Conservation (phyloP, 2,888 invertebrate species). For the Alviniconcha strummeri region DNA sequence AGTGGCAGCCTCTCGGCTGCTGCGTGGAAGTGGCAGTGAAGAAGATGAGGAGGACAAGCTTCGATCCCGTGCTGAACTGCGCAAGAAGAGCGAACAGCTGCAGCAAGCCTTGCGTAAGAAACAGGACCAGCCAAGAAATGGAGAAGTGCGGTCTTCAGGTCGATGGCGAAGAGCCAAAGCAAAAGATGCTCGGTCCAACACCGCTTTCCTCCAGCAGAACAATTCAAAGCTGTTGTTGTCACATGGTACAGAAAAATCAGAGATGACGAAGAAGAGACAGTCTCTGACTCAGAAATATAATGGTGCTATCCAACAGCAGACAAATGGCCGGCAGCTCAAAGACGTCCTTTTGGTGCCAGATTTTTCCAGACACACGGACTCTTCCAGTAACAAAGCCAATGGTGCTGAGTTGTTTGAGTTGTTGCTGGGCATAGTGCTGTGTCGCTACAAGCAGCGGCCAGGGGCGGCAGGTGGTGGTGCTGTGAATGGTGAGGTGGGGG, state of each 20-base stretch:
- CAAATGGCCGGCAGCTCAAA: constrained; percentile 44
- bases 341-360: constrained; percentile 47
- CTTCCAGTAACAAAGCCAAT: constrained; percentile 43
- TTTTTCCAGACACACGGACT: constrained; percentile 29
- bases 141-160: background rate
- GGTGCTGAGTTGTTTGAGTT: constrained; percentile 59
- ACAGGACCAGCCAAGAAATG: constrained; percentile 13
- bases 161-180: background rate
- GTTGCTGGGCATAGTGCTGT: constrained; percentile 61
- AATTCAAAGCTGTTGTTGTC: constrained; percentile 13
- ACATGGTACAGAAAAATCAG: background rate
- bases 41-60: constrained; percentile 32
- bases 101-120: constrained; percentile 25
- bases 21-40: background rate
- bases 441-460: constrained; percentile 55
- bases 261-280: background rate
- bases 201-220: constrained; percentile 15
- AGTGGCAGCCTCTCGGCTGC: background rate
- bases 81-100: constrained; percentile 28
- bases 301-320: constrained; percentile 12
- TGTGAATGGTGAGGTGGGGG: constrained; percentile 41
- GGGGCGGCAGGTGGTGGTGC: constrained; percentile 34
- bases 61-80: constrained; percentile 18
- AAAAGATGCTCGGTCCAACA: background rate
- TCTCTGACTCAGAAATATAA: background rate